A percentile compares a stretch with the other conserved stretches of the same genome.
Evolutionary conservation across 2,888 invertebrate genomes (phyloP).

Genomic region (Didymodactylos carnosus): DNA sequence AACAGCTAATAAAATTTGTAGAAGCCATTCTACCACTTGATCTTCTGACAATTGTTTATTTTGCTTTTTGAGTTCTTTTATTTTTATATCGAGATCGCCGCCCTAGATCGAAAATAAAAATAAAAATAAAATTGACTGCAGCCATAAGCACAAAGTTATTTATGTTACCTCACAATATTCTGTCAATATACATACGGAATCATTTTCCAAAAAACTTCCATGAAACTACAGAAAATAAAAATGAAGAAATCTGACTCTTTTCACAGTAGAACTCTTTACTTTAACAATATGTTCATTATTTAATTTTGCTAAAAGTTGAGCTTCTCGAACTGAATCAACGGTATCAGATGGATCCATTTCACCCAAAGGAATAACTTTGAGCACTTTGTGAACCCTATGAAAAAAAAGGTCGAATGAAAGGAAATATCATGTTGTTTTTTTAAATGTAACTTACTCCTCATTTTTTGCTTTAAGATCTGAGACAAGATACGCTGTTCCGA

Average conservation of each 20-base stretch:
- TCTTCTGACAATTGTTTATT: conserved; percentile 24
- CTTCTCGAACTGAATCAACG: conserved; percentile 31
- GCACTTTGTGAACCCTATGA: conserved; percentile 32
- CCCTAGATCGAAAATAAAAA: no score
- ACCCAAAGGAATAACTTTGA: conserved; percentile 33
- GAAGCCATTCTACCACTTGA: conserved; percentile 31
- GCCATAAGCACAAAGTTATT: no score
- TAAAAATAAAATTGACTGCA: no score
- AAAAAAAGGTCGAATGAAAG: background rate
- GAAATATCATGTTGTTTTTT: no score
- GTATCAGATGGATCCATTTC: conserved; percentile 33
- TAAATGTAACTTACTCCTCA: conserved; percentile 19
- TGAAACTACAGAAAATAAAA: background rate
- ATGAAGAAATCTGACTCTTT: background rate
- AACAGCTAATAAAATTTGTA: conserved; percentile 32
- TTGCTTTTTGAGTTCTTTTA: conserved; percentile 25
- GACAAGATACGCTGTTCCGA: conserved; percentile 30
- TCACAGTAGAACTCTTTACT: background rate
- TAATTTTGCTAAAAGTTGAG: conserved; percentile 27
- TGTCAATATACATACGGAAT: conserved; percentile 33
- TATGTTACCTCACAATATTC: conserved; percentile 36
- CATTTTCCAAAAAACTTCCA: conserved; percentile 21
- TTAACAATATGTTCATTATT: conserved; percentile 31
- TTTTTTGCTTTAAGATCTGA: conserved; percentile 22
- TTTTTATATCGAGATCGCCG: conserved; percentile 30